Conservation (phyloP, 2,113 vertebrate genomes). For the Acrocephalus kingi region DNA sequence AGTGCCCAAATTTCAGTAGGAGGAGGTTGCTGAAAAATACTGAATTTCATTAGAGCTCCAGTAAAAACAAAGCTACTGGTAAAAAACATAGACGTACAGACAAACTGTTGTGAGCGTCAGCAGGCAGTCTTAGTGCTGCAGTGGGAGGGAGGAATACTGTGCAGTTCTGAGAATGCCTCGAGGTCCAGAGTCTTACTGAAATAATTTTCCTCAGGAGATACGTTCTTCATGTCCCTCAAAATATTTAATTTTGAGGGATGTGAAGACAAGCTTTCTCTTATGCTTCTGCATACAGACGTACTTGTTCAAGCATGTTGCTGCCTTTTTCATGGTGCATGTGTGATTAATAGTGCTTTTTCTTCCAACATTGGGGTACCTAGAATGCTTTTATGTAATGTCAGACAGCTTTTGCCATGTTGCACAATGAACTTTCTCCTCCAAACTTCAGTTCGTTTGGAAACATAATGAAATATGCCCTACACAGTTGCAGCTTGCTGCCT, state of each 20-base stretch:
- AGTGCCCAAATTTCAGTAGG: neutral
- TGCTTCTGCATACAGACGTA: fast-evolving
- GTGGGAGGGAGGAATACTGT: neutral
- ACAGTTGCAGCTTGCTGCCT: neutral
- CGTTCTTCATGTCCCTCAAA: neutral
- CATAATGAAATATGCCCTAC: fast-evolving
- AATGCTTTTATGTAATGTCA: neutral
- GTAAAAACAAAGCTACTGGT: neutral
- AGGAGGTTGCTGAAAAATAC: neutral
- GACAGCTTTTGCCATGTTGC: neutral
- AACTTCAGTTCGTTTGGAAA: neutral
- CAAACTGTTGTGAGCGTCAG: neutral
- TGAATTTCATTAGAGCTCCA: neutral
- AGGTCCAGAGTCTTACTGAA: neutral
- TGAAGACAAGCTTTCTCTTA: neutral
- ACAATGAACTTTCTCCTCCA: neutral
- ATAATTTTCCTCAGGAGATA: neutral
- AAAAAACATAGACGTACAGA: neutral
- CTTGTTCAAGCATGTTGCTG: neutral
- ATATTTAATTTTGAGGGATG: neutral
- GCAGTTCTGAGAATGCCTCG: neutral
- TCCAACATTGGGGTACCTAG: neutral
- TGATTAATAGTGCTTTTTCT: neutral
- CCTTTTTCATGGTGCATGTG: fast-evolving
- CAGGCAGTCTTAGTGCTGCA: neutral